Base-by-base conservation (phyloP, 1,140 invertebrate species). In the Euwallacea similis region DNA sequence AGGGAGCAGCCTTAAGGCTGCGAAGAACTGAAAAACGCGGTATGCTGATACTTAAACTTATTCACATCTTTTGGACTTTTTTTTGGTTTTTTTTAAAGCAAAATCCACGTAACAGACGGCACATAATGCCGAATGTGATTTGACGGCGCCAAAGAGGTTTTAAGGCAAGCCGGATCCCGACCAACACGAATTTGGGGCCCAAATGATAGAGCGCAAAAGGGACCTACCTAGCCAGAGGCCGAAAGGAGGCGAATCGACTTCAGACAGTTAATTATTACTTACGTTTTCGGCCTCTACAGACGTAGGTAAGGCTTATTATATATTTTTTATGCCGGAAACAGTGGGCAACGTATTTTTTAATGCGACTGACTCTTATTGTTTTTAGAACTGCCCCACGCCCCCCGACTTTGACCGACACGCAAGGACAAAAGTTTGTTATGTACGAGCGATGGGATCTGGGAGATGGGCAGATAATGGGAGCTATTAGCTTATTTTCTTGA, bases 311-410 rank as follows among this genome's bases (percentile, higher is more conserved):
- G 54, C 16, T 77, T 72, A 76, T 76, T 76, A 76, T 73, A 76
- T 78, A 76, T 76, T 76, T 78, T 78, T 78, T 78, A 76, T 76
- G 76, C 76, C 76, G 76, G 76, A 78, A 78, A 78, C 75, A 72
- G 62, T 74, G 73, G 69, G 59, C 72, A 59, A 70, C 69, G 47
- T 33, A 66, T 72, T 74, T 72, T 59, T 68, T 62, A 73, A 73
- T 73, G 72, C 70, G 72, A 73, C 72, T 69, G 72, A 70, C 64
- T 75, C 71, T 74, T 63, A 74, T 76, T 63, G 60, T 63, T 63
- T 63, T 63, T 46, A 46, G 46, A 16, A 16, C 15, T 44, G 9
- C 43, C 44, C 9, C 46, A 50, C 46, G 46, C 46, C 46, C 46
- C 7, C 13, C 46, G 46, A 13, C 46, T 11, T 13, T 13, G 13